Conservation (phyloP, 2,113 vertebrate genomes). For the Rhinoptilus africanus region DNA sequence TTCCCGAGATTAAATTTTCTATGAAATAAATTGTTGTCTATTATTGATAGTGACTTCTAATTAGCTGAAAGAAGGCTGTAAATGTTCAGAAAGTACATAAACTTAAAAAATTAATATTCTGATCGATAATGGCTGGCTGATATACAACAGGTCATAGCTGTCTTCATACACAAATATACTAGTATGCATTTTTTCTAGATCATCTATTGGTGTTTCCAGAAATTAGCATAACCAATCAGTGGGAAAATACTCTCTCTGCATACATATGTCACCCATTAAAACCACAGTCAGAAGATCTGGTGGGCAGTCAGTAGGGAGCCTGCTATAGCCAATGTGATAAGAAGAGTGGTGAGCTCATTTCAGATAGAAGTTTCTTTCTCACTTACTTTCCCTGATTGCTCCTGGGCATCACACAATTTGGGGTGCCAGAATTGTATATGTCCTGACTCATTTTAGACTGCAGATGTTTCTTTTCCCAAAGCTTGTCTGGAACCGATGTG, state of each 20-base stretch:
- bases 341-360: background rate
- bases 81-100: slow-evolving; percentile 1
- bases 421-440: background rate
- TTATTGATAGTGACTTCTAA: background rate
- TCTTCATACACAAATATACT: background rate
- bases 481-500: background rate
- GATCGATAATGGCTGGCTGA: background rate
- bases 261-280: background rate
- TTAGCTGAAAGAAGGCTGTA: background rate
- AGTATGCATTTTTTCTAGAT: background rate
- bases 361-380: background rate
- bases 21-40: background rate
- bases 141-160: background rate
- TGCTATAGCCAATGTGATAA: background rate
- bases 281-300: background rate
- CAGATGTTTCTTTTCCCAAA: background rate
- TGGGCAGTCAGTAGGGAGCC: background rate
- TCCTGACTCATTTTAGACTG: background rate
- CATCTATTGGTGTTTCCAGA: background rate
- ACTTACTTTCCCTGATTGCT: background rate
- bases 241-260: background rate
- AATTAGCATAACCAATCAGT: background rate
- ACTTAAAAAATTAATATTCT: background rate
- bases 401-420: background rate
- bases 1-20: background rate